Conservation (phyloP, 2,113 vertebrate species). For the Connochaetes taurinus region DNA sequence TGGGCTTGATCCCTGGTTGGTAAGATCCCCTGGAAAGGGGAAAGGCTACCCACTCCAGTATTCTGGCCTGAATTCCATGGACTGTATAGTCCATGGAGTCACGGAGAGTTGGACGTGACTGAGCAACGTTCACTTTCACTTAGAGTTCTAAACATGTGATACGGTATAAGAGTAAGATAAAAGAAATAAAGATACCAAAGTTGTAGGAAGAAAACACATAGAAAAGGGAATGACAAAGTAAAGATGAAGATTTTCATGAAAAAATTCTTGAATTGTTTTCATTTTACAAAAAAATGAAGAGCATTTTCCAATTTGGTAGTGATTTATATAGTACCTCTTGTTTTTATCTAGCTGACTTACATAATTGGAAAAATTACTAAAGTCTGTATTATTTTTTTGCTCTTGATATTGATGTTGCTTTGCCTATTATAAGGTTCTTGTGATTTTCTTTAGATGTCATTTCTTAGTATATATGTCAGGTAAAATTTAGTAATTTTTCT, state of each 20-base stretch:
- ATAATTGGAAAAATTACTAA: not conserved
- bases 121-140: not conserved
- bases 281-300: not conserved
- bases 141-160: not conserved
- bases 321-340: not conserved
- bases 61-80: not conserved
- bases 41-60: not conserved
- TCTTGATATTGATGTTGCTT: not conserved
- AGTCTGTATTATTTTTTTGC: not conserved
- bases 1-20: not conserved
- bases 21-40: not conserved
- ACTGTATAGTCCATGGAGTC: not conserved
- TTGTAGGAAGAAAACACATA: not conserved
- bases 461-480: not conserved
- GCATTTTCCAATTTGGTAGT: not conserved
- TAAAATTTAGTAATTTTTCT: not conserved
- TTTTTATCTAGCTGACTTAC: not conserved
- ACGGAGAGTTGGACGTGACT: not conserved
- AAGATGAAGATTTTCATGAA: not conserved
- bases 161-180: not conserved
- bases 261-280: not conserved
- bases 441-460: conserved; percentile 21
- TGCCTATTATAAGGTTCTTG: not conserved
- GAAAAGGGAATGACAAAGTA: not conserved
- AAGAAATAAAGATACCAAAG: not conserved